Evolutionary conservation across 1,140 invertebrate species (phyloP).

Genomic region (Pogonomyrmex californicus): DNA sequence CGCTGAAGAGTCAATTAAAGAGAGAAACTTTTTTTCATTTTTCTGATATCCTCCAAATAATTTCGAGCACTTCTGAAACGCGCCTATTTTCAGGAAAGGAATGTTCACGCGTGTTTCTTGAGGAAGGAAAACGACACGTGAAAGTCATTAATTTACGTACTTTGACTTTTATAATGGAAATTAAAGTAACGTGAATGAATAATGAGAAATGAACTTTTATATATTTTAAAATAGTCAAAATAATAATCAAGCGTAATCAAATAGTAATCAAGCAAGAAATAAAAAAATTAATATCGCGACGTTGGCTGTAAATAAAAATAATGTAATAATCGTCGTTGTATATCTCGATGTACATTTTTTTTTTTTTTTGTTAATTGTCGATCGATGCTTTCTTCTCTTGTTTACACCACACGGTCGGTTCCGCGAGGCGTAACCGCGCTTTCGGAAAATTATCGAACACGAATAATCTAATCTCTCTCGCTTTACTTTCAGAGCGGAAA

Average conservation of each 20-base stretch:
- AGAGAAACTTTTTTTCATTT: not conserved
- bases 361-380: not conserved
- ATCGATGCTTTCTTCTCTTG: constrained; percentile 31
- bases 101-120: not conserved
- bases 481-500: constrained; percentile 53
- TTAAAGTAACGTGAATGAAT: not conserved
- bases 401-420: constrained; percentile 13
- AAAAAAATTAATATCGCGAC: not conserved
- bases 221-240: not conserved
- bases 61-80: not conserved
- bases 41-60: not conserved
- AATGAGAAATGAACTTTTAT: not conserved
- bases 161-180: not conserved
- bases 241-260: not conserved
- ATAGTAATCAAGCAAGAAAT: not conserved
- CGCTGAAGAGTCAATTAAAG: not conserved
- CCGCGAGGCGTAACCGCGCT: constrained; percentile 17
- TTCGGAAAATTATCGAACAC: constrained; percentile 46
- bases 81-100: not conserved
- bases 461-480: constrained; percentile 49
- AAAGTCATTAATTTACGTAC: not conserved
- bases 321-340: not conserved
- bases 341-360: not conserved
- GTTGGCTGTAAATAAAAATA: not conserved
- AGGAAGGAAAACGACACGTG: not conserved